Evolutionary conservation across 1,140 invertebrate genomes (phyloP).

Genomic region (Drosophila teissieri): DNA sequence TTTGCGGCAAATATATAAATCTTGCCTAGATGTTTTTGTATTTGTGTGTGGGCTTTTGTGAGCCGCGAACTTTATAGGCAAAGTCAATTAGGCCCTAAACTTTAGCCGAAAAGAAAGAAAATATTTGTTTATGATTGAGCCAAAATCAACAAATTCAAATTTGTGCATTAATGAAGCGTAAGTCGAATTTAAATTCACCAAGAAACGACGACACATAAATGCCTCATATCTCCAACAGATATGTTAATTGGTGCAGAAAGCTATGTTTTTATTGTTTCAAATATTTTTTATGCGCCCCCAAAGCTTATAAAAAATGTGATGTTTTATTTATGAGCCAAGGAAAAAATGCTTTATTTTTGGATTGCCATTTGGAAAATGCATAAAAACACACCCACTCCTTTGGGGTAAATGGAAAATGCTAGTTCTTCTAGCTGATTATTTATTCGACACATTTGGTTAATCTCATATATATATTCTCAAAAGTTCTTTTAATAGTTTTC

Average conservation of each 20-base stretch:
- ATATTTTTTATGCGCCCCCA: conserved; percentile 43
- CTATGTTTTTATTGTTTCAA: conserved; percentile 30
- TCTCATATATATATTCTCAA: conserved; percentile 17
- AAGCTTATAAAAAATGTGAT: conserved; percentile 31
- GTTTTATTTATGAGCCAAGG: conserved; percentile 68
- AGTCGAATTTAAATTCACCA: conserved; percentile 54
- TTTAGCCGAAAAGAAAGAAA: conserved; percentile 17
- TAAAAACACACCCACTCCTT: conserved; percentile 66
- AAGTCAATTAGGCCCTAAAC: conserved; percentile 65
- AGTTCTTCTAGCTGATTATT: conserved; percentile 57
- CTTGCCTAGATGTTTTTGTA: conserved; percentile 9
- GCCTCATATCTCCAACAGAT: conserved; percentile 10
- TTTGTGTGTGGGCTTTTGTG: conserved; percentile 20
- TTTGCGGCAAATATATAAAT: conserved; percentile 65
- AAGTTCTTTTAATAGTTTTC: conserved; percentile 48
- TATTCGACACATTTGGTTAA: conserved; percentile 67
- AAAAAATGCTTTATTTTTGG: conserved; percentile 48
- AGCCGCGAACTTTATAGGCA: conserved; percentile 55
- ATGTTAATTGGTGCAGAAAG: conserved; percentile 72
- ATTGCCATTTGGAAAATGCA: conserved; percentile 54
- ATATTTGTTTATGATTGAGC: conserved; percentile 43
- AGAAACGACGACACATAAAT: conserved; percentile 9
- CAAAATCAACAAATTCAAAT: conserved; percentile 67
- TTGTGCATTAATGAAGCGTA: conserved; percentile 67
- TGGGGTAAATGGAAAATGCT: conserved; percentile 37